A percentile compares a stretch with the other conserved stretches of the same genome.
phyloP scores from a whole-genome alignment of 2,797 vertebrate species.

The Halcyon smyrnensis region DNA sequence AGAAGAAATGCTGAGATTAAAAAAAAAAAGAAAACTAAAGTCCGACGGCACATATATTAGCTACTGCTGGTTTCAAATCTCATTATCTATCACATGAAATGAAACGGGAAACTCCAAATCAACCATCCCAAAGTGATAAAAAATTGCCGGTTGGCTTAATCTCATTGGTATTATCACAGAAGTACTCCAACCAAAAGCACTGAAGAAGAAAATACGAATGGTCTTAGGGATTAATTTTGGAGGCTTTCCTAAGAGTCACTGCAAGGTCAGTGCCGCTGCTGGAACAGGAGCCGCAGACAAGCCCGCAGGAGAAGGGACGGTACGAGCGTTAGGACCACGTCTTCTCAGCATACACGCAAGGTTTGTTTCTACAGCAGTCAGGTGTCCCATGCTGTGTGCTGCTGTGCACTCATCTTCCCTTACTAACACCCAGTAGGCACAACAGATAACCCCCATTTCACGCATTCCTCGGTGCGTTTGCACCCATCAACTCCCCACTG shows the following conservation, averaged over 20 bases:
- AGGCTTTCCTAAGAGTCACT: background rate
- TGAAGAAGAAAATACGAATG: background rate
- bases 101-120: background rate
- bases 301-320: background rate
- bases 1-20: background rate
- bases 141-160: background rate
- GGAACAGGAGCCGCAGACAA: background rate
- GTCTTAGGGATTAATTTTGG: background rate
- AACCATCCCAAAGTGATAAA: background rate
- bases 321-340: background rate
- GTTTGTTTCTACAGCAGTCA: background rate
- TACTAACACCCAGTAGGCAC: background rate
- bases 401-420: background rate
- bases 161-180: background rate
- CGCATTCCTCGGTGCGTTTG: background rate
- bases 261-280: background rate
- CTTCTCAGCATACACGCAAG: background rate
- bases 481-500: slow-evolving; percentile 4
- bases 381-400: background rate
- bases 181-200: background rate
- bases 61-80: background rate
- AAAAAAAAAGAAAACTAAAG: background rate
- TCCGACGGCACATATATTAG: background rate
- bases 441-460: background rate
- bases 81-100: background rate